Evolutionary conservation across 2,888 invertebrate species (phyloP), one percentile per base, ranked within the genome.

Genomic region (Mesoligia furuncula): DNA sequence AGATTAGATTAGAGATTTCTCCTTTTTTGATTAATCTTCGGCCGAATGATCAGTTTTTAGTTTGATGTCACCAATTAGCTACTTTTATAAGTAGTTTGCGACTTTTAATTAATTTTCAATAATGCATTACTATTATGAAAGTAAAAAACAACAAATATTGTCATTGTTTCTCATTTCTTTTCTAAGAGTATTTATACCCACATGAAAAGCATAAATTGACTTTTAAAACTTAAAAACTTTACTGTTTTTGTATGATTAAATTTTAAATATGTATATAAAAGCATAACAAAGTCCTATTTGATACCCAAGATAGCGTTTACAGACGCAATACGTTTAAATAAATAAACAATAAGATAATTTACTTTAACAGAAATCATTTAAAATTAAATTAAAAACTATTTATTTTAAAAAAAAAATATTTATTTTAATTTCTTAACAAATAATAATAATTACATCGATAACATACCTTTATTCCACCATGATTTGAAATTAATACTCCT

Each of bases 391-490:
- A 11, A 31, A 17, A 31, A 66, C 9, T 6, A 20, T 31, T 13
- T 69, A 17, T 15, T 36, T 36, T 6, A 7, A 36, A 36, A 36
- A 36, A 36, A 7, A 36, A 6, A 6, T 3, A 7, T 15, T 13
- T 67, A 39, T 27, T 17, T 39, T 20, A 8, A 24, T 27, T 27
- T 73, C 4, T 15, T 24, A 17, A 39, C 27, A 39, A 39, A 48
- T 48, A 31, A 51, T 27, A 51, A 54, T 17, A 59, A 31, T 6
- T n/a, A 42, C 17, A 15, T 57, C n/a, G 4, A 65, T n/a, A 77
- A 54, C 75, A 66, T 73, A 87, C 87, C 88, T 31, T 87, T 69
- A 15, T 65, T 73, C 88, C 84, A 88, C 80, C 65, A 81, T 11
- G 79, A 79, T 51, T 81, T 79, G 15, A 83, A 70, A 39, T 65